phyloP scores from a whole-genome alignment of 1,140 invertebrate genomes.

The Rhopalosiphum maidis region DNA sequence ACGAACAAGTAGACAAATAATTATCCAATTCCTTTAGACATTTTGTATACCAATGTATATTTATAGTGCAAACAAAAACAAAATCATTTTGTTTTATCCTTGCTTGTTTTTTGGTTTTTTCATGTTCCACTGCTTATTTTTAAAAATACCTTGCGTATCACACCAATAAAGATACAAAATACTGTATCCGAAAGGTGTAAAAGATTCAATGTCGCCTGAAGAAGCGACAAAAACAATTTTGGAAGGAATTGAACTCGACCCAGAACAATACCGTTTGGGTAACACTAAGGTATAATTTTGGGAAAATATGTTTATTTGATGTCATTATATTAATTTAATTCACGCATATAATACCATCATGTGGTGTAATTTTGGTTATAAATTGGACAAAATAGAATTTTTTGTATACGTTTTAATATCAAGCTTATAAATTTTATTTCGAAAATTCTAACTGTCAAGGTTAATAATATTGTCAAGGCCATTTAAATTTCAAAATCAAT shows the following conservation, averaged over 20 bases:
- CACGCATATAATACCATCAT: background rate
- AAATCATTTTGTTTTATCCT: slow-evolving; percentile 44
- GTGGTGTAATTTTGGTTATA: slow-evolving; percentile 46
- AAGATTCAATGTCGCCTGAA: slow-evolving; percentile 77
- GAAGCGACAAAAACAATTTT: slow-evolving; percentile 90
- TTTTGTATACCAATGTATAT: slow-evolving; percentile 18
- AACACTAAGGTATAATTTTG: slow-evolving; percentile 84
- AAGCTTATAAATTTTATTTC: background rate
- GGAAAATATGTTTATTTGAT: slow-evolving; percentile 21
- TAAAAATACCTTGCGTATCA: slow-evolving; percentile 57
- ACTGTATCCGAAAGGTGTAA: slow-evolving; percentile 81
- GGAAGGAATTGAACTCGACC: slow-evolving; percentile 81
- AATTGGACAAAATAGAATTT: background rate
- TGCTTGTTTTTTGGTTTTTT: slow-evolving; percentile 57
- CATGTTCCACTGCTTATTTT: slow-evolving; percentile 47
- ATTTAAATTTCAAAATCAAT: background rate
- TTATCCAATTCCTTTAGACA: background rate
- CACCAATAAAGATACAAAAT: slow-evolving; percentile 85
- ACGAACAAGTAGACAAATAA: background rate
- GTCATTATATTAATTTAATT: slow-evolving; percentile 1
- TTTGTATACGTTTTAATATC: background rate
- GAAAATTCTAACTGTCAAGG: background rate
- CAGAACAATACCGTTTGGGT: slow-evolving; percentile 93
- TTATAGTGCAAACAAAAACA: background rate
- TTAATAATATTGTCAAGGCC: background rate